phyloP scores from a whole-genome alignment of 1,140 invertebrate genomes.

The Lanistes nyassanus region DNA sequence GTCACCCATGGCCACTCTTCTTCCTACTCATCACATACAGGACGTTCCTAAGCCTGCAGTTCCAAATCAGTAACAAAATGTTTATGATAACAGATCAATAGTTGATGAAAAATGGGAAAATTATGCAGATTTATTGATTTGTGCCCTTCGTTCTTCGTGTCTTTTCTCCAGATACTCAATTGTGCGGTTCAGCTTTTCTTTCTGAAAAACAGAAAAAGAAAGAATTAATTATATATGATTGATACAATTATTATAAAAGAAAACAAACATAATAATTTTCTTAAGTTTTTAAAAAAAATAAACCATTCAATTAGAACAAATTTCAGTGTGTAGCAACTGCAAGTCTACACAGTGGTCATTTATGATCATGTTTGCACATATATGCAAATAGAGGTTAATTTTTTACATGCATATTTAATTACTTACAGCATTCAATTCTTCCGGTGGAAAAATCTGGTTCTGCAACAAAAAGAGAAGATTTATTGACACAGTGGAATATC shows the following conservation, averaged over 20 bases:
- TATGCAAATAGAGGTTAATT: background rate
- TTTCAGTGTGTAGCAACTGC: background rate
- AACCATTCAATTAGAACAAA: background rate
- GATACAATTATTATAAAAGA: background rate
- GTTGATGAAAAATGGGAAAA: background rate
- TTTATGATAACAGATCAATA: background rate
- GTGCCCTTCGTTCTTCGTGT: constrained; percentile 13
- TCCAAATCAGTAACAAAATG: background rate
- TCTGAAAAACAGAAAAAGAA: constrained; percentile 18
- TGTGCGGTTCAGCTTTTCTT: constrained; percentile 18
- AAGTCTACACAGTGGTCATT: background rate
- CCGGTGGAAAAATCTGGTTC: constrained; percentile 28
- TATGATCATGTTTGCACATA: background rate
- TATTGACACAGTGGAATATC: background rate
- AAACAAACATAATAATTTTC: background rate
- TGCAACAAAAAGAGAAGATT: constrained; percentile 4
- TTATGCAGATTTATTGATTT: background rate
- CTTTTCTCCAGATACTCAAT: constrained; percentile 28
- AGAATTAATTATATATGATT: background rate
- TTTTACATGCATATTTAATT: background rate
- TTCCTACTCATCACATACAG: background rate
- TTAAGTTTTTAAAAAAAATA: background rate
- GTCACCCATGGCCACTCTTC: background rate
- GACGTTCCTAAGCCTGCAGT: background rate
- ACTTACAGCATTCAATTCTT: constrained; percentile 32